Evolutionary conservation across 2,113 vertebrate species (phyloP).

Genomic region (Calyptommatus sinebrachiatus): DNA sequence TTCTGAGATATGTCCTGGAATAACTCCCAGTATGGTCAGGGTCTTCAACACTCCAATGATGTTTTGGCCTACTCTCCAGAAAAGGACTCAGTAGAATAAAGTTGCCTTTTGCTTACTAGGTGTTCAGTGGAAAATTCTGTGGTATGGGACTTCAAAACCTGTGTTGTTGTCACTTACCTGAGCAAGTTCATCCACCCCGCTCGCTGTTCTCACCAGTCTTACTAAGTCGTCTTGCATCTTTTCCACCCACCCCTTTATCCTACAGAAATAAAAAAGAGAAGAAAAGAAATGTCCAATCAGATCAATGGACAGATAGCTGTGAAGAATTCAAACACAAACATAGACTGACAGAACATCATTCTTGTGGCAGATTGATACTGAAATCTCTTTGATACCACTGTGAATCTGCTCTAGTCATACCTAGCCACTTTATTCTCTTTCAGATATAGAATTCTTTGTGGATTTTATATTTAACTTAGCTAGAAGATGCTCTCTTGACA

Average conservation of each 20-base stretch:
- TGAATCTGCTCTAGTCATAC: neutral
- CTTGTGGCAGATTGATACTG: neutral
- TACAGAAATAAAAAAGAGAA: conserved; percentile 61
- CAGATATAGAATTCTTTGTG: neutral
- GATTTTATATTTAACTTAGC: neutral
- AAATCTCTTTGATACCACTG: conserved; percentile 8
- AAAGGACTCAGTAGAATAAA: neutral
- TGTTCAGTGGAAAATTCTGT: neutral
- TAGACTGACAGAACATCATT: neutral
- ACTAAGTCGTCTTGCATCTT: conserved; percentile 96
- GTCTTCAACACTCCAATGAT: neutral
- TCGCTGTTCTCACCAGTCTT: conserved; percentile 85
- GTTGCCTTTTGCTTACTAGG: neutral
- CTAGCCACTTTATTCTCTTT: conserved; percentile 4
- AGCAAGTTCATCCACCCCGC: conserved; percentile 82
- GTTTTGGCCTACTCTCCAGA: neutral
- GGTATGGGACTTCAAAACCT: neutral
- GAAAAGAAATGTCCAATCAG: conserved; percentile 44
- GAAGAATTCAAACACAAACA: conserved; percentile 4
- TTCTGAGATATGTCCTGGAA: too few species aligned
- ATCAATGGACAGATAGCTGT: conserved; percentile 1
- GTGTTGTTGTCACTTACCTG: conserved; percentile 71
- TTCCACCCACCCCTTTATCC: conserved; percentile 96
- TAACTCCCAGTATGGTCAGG: too few species aligned
- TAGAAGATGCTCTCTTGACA: neutral